These are phyloP conservation scores for Idaea biselata DNA, from an alignment of 2,888 invertebrate species.

Conservation along the genomic window DNA sequence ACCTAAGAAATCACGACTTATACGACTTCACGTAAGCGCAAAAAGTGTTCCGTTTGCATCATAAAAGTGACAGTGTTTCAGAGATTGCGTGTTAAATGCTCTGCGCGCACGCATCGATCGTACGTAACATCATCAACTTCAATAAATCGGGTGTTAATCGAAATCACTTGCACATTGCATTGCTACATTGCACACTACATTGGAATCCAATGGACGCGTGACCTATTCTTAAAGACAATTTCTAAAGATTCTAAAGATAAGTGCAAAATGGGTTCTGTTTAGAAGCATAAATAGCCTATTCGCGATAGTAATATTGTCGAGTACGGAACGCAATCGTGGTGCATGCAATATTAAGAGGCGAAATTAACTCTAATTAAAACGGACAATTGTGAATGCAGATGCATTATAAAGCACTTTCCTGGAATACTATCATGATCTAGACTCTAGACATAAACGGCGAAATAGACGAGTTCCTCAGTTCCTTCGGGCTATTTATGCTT, in stretches of 20 bases:
- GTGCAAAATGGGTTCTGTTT: background rate
- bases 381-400: constrained; percentile 26
- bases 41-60: background rate
- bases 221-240: background rate
- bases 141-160: background rate
- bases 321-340: constrained; percentile 25
- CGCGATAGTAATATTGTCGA: constrained; percentile 34
- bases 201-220: background rate
- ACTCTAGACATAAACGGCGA: too few relatives aligned
- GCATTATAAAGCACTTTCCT: constrained; percentile 22
- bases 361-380: constrained; percentile 38
- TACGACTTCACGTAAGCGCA: background rate
- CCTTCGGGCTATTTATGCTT: too few relatives aligned
- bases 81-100: background rate
- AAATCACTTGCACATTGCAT: constrained; percentile 43
- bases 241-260: background rate
- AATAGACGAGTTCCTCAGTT: too few relatives aligned
- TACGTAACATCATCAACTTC: background rate
- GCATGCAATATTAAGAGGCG: constrained; percentile 33
- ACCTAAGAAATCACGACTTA: background rate
- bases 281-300: background rate
- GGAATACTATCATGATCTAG: too few relatives aligned
- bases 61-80: background rate
- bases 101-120: background rate
- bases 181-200: background rate